Evolutionary conservation across 2,797 vertebrate species (phyloP), one percentile per base, ranked within the genome.

Genomic region (Arrhamphus sclerolepis): DNA sequence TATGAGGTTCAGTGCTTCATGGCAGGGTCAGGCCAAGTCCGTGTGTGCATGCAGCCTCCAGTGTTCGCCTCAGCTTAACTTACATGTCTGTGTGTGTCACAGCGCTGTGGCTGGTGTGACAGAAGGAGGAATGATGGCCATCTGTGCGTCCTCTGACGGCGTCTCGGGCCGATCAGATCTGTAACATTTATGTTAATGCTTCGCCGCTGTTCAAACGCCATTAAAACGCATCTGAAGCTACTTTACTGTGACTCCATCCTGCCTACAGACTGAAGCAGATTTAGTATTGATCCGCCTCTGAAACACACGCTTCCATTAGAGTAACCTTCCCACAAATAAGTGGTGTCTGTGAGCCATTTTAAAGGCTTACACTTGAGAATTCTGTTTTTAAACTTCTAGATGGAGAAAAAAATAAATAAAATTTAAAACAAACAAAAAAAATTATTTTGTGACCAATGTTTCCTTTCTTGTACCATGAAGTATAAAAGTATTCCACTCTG

Each of bases 11-110:
- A 79, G 85, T 81, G 81, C 68, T 75, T 77, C 50, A 83, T 55
- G 76, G 76, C 72, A 70, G 74, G 78, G 72, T 81, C 56, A 51
- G 70, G 75, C 59, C 72, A 49, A 61, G 73, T 80, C 41, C 8
- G 62, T 72, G 66, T 66, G 66, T 78, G 67, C 22, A 46, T 58
- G 74, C 61, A 71, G 75, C 78, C 78, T 82, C 80, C 81, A 88
- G 85, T 87, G 84, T 85, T 83, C 72, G 75, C 82, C 72, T 81
- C 73, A 66, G 69, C 43, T 77, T 85, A 76, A 59, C 46, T 73
- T 79, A 71, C 57, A 41, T 78, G 26, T 80, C 34, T 71, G 58
- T 70, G 69, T 41, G 69, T 61, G 40, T 58, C 63, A 20, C 49
- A 51, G 66, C 54, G 60, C 47, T 68, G 53, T 26, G 38, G 61